Base-by-base conservation (phyloP, 2,113 vertebrate genomes). In the Chaetops frenatus region DNA sequence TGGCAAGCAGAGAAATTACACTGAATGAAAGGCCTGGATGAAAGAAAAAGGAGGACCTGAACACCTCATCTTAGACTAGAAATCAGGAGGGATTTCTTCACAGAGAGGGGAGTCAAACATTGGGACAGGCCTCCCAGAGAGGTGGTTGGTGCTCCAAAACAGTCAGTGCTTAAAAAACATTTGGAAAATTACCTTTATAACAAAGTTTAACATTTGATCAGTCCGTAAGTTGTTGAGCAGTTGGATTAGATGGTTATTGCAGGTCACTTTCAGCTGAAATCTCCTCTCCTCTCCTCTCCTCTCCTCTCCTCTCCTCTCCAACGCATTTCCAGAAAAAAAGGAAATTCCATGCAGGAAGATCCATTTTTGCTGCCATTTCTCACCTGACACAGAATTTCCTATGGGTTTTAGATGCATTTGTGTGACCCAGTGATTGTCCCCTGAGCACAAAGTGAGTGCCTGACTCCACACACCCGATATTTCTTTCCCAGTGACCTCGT, bases 291-390 rank as follows among this genome's bases (percentile, higher is more conserved):
- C 17, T 51, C 4, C 5, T 35, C 24, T 33, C 15, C 8, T 24
- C 15, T 12, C 14, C 7, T 21, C 31, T 28, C 3, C 4, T 14
- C 28, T 25, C 7, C 1, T 10, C 35, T 35, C 7, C n/a, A n/a
- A n/a, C n/a, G 9, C 0, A 1, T 33, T 7, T 72, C 65, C 57
- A 78, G 50, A 62, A 17, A 24, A 80, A 33, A 65, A 33, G 9
- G 44, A 53, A 56, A 44, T 31, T 35, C 36, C 42, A 7, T 6
- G 9, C 9, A 16, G 12, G 20, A 42, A 40, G 25, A 36, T n/a
- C 29, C 4, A 10, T 40, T 51, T 81, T 18, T 18, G 33, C 20
- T 50, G 19, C 31, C 36, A 4, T n/a, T 84, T 84, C 18, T n/a
- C 11, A 11, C 1, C 0, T 18, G 56, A 23, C 27, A 53, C 9